Base-by-base conservation (phyloP, 2,888 invertebrate genomes). In the Sturmia bella region DNA sequence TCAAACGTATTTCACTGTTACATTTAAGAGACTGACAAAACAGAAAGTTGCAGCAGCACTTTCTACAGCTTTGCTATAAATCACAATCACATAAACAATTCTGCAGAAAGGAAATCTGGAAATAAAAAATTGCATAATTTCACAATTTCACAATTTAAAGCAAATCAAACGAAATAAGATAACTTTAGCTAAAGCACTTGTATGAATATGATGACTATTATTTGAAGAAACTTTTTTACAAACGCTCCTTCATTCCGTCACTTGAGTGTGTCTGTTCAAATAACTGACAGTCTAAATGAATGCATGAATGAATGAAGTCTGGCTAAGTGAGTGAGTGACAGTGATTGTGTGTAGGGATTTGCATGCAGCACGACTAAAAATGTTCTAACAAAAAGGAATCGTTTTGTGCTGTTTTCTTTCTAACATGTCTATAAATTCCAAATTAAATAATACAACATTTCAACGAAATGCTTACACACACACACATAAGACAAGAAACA, bases 101-200 rank as follows among this genome's bases (percentile, higher is more conserved):
- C 6, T 27, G 32, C 32, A 7, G 32, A 50, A 57, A 56, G 17
- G 45, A 39, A 48, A 27, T 12, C 48, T 37, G 41, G 52, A 24
- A n/a, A 80, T 45, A 50, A 52, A 76, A 70, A 69, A 70, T 70
- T 74, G 78, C 82, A 82, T 74, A 74, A 78, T 74, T 78, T 66
- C 75, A 27, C 54, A 74, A 78, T 74, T 78, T 66, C 75, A 27
- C 54, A 78, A 56, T 72, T 75, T 78, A 52, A 66, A 82, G 52
- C 57, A 64, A 74, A 69, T 69, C 56, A 74, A 43, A 69, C 61
- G 27, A 43, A 37, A 69, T 54, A 37, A 50, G 27, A 78, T 72
- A 52, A 66, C n/a, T 72, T 72, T 45, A 32, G 45, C 69, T 52
- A 39, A 63, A 70, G 57, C 19, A 32, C 52, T 61, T 48, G 32